phyloP scores from a whole-genome alignment of 2,888 invertebrate species.

The Troglohyphantes excavatus region DNA sequence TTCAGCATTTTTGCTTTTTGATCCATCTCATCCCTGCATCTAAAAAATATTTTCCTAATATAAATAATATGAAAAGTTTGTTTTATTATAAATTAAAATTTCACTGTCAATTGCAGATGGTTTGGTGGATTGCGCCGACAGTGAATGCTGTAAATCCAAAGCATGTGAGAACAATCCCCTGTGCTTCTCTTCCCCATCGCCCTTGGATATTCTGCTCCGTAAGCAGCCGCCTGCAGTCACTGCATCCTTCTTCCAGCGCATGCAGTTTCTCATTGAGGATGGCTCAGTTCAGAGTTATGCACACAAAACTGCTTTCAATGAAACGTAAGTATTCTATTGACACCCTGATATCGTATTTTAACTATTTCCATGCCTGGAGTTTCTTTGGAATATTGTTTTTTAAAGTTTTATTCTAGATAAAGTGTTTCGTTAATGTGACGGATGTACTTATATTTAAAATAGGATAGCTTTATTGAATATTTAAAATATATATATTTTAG shows the following conservation, averaged over 20 bases:
- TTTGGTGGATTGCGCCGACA: constrained; percentile 98
- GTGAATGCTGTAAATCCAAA: constrained; percentile 96
- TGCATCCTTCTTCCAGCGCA: constrained; percentile 97
- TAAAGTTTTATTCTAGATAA: no score
- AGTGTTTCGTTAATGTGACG: no score
- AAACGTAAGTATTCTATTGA: constrained; percentile 89
- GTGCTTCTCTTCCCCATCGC: constrained; percentile 98
- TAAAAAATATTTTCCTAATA: no score
- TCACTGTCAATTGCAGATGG: constrained; percentile 88
- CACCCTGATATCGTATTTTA: no score
- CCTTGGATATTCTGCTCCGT: constrained; percentile 96
- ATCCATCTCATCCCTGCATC: neutral
- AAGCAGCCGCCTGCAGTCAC: constrained; percentile 98
- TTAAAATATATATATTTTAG: no score
- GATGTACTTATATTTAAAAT: no score
- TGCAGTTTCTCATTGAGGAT: constrained; percentile 98
- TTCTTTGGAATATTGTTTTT: no score
- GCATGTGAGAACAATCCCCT: constrained; percentile 94
- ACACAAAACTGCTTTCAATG: constrained; percentile 98
- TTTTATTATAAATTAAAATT: neutral
- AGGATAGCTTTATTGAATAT: no score
- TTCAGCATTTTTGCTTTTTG: neutral
- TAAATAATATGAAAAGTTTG: no score
- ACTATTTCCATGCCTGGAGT: no score
- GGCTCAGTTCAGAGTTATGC: constrained; percentile 99